Conservation (phyloP, 1,140 invertebrate genomes). For the Drosophila repletoides region DNA sequence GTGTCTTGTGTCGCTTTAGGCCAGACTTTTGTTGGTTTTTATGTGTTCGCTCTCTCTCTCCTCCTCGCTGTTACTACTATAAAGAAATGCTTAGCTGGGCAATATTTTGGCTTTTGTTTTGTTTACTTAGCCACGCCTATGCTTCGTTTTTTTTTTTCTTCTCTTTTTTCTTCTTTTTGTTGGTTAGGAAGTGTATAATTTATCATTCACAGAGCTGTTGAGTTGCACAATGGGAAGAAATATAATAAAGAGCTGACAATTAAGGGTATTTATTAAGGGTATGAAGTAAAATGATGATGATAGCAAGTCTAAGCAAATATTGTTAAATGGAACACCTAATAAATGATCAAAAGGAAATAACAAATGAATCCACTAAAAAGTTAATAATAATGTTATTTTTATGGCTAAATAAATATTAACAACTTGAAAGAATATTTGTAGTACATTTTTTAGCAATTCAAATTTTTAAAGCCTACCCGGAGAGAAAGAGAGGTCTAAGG, state of each 20-base stretch:
- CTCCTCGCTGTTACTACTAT: slow-evolving; percentile 19
- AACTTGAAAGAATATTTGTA: too few species aligned
- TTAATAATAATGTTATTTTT: too few species aligned
- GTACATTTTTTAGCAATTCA: too few species aligned
- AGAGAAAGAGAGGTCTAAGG: too few species aligned
- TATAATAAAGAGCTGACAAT: slow-evolving; percentile 46
- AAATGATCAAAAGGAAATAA: neutral
- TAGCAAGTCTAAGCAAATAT: neutral
- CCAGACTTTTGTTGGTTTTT: slow-evolving; percentile 36
- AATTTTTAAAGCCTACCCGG: too few species aligned
- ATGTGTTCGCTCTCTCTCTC: slow-evolving; percentile 20
- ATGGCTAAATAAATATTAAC: too few species aligned
- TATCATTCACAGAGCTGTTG: slow-evolving; percentile 33
- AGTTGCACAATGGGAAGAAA: slow-evolving; percentile 33
- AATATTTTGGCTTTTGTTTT: slow-evolving; percentile 43
- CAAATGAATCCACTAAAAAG: too few species aligned
- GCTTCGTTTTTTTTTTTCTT: neutral
- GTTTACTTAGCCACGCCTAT: slow-evolving; percentile 21
- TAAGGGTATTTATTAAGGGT: slow-evolving; percentile 21
- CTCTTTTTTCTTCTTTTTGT: slow-evolving; percentile 2
- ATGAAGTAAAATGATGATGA: neutral
- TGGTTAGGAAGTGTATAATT: slow-evolving; percentile 30
- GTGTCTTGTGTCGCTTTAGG: slow-evolving; percentile 36
- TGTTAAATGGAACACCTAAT: too few species aligned
- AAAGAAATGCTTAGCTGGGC: slow-evolving; percentile 34